Evolutionary conservation across 2,797 vertebrate species (phyloP).

Genomic region (Acropternis orthonyx): DNA sequence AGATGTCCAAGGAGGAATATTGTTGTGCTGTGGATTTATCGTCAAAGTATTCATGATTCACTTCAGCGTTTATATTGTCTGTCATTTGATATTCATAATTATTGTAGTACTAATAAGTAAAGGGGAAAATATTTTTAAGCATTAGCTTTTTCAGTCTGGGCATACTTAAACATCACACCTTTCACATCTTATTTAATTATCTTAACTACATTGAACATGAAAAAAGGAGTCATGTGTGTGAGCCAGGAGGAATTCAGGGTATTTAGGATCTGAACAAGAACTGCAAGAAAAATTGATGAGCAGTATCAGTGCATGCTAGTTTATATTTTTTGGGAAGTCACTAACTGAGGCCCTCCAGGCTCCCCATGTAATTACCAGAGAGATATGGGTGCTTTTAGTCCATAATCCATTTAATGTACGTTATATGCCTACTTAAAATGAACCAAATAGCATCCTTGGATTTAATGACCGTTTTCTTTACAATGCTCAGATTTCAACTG

Average conservation of each 20-base stretch:
- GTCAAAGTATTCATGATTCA: not conserved
- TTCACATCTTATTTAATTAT: not conserved
- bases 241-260: not conserved
- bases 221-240: not conserved
- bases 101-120: not conserved
- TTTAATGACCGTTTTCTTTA: not conserved
- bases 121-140: not conserved
- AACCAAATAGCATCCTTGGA: not conserved
- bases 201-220: not conserved
- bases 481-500: not conserved
- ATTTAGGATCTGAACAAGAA: not conserved
- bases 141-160: not conserved
- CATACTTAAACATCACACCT: not conserved
- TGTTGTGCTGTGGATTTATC: not conserved
- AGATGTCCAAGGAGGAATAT: not conserved
- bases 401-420: not conserved
- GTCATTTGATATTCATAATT: not conserved
- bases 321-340: not conserved
- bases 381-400: not conserved
- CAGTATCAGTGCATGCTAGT: not conserved
- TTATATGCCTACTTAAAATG: not conserved
- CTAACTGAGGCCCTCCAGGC: not conserved
- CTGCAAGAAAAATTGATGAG: not conserved
- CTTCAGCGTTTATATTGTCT: not conserved
- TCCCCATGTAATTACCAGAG: not conserved